Evolutionary conservation across 2,888 invertebrate species (phyloP).

Genomic region (Lasius fuliginosus): DNA sequence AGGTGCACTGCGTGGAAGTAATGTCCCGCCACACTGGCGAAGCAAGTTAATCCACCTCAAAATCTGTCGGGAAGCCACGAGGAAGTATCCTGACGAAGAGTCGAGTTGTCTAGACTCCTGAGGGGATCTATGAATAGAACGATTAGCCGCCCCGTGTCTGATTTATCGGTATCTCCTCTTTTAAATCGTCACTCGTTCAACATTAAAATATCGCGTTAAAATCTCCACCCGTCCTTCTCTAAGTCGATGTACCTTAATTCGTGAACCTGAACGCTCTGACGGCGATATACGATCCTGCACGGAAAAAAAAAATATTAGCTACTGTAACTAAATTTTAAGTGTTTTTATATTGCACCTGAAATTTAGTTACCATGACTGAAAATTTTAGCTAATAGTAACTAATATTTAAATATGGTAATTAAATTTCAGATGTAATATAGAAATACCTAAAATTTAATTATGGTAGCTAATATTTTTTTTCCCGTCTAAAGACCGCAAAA

Average conservation of each 20-base stretch:
- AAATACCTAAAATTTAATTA: no score
- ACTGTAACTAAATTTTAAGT: no score
- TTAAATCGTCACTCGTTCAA: slow-evolving; percentile 51
- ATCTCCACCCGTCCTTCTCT: background rate
- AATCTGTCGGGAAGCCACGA: slow-evolving; percentile 73
- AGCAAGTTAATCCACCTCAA: slow-evolving; percentile 79
- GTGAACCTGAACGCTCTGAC: background rate
- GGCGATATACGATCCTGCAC: background rate
- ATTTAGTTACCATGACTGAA: no score
- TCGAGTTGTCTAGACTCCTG: slow-evolving; percentile 59
- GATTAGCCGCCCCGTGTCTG: slow-evolving; percentile 57
- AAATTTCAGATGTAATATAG: no score
- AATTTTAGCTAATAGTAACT: no score
- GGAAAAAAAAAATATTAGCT: no score
- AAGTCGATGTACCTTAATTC: background rate
- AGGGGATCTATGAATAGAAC: slow-evolving; percentile 64
- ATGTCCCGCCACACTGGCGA: slow-evolving; percentile 75
- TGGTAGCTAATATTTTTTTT: no score
- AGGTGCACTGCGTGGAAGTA: slow-evolving; percentile 78
- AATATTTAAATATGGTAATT: no score
- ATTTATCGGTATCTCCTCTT: slow-evolving; percentile 54
- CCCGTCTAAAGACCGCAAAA: background rate
- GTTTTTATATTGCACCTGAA: no score
- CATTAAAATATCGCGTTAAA: slow-evolving; percentile 6
- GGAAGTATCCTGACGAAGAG: slow-evolving; percentile 63